Conservation (phyloP, 2,888 invertebrate genomes). For the Agrotis exclamationis region DNA sequence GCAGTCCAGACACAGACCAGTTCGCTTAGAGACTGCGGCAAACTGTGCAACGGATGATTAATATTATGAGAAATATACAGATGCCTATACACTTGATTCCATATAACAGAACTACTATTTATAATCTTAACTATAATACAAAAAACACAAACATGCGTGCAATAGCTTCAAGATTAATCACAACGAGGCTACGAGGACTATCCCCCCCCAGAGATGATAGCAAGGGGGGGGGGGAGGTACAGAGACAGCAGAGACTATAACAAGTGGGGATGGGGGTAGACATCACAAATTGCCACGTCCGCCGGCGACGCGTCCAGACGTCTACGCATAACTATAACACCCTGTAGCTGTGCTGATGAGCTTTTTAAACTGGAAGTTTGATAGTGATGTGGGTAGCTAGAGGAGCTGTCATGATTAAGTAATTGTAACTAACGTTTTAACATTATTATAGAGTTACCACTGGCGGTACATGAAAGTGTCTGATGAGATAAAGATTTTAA, state of each 20-base stretch:
- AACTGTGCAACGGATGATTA: too few species aligned
- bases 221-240: background rate
- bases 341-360: conserved; percentile 16
- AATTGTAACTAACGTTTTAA: too few species aligned
- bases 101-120: background rate
- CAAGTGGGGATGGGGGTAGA: conserved; percentile 15
- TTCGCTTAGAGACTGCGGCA: too few species aligned
- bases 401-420: background rate
- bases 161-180: conserved; percentile 33
- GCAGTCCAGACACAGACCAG: too few species aligned
- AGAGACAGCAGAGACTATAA: background rate
- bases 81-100: too few species aligned
- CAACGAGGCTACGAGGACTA: conserved; percentile 32
- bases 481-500: too few species aligned
- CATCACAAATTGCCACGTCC: conserved; percentile 72
- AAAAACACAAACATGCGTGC: conserved; percentile 41
- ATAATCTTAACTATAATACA: conserved; percentile 10
- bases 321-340: conserved; percentile 41
- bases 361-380: conserved; percentile 14
- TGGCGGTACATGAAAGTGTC: too few species aligned
- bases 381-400: background rate
- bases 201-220: background rate
- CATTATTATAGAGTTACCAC: too few species aligned
- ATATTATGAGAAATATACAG: too few species aligned
- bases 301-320: conserved; percentile 66